These are phyloP conservation scores for Polylopha cassiicola DNA, from an alignment of 2,888 invertebrate species.

Conservation along the genomic window DNA sequence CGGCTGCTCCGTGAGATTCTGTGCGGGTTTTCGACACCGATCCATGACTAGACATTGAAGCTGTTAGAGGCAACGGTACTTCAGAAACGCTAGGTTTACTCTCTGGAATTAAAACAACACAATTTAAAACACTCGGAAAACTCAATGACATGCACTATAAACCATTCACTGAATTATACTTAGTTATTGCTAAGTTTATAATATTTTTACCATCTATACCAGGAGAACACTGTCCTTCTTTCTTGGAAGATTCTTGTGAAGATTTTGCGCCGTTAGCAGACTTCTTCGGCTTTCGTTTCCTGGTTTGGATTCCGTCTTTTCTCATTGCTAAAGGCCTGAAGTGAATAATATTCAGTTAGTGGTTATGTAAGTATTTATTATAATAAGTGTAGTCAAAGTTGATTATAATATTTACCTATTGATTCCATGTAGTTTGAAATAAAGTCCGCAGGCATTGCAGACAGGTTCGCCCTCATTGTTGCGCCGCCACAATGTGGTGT, in stretches of 20 bases:
- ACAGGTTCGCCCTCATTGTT: slow-evolving; percentile 99
- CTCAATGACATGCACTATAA: too few relatives aligned
- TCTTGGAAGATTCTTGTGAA: slow-evolving; percentile 56
- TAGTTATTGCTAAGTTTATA: too few relatives aligned
- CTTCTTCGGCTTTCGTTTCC: slow-evolving; percentile 95
- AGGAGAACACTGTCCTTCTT: slow-evolving; percentile 67
- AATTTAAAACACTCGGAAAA: not conserved
- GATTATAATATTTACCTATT: slow-evolving; percentile 76
- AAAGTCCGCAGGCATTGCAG: slow-evolving; percentile 98
- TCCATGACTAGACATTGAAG: slow-evolving; percentile 37
- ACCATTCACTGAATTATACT: not conserved
- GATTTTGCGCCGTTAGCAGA: slow-evolving; percentile 74
- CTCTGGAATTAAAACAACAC: slow-evolving; percentile 36
- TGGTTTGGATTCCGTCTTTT: slow-evolving; percentile 96
- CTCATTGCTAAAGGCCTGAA: slow-evolving; percentile 93
- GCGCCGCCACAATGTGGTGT: slow-evolving; percentile 98
- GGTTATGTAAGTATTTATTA: too few relatives aligned
- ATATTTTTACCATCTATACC: slow-evolving; percentile 52
- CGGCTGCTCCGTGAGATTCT: slow-evolving; percentile 50
- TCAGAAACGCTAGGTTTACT: slow-evolving; percentile 67
- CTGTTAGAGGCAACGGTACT: slow-evolving; percentile 59
- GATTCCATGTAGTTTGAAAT: slow-evolving; percentile 96
- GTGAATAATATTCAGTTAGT: slow-evolving; percentile 9
- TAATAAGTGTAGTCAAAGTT: too few relatives aligned
- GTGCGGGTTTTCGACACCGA: slow-evolving; percentile 33